Evolutionary conservation across 2,113 vertebrate species (phyloP), one percentile per base, ranked within the genome.

Genomic region (Gopherus flavomarginatus): DNA sequence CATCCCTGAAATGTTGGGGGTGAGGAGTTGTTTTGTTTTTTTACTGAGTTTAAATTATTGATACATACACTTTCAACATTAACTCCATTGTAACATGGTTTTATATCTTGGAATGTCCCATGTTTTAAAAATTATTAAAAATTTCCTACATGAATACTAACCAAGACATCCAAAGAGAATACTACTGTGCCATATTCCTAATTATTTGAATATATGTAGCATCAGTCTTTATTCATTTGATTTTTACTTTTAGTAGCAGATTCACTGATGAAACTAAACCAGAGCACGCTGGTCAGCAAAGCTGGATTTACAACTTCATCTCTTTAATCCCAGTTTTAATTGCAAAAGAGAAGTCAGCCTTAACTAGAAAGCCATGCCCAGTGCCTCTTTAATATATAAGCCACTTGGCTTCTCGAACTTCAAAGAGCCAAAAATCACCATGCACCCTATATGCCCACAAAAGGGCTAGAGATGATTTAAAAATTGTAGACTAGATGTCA

Each of bases 261-360:
- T 69, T 69, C 35, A 69, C 17, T n/a, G 62, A n/a, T n/a, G 16
- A 83, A 94, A 92, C 65, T 12, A 57, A 90, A 35, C 10, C 52
- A 93, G 81, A 90, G 84, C n/a, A 49, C 42, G 10, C 44, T 90
- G 93, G 72, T 78, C 53, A 65, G 56, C 52, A 91, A 93, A 86
- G 4, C 11, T 52, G 49, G 47, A 29, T 75, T 83, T 0, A 50
- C 2, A 88, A 14, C 19, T 81, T 57, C 29, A 86, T 0, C 62
- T 86, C 91, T 85, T 79, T 94, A 91, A 95, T 92, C 95, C 90
- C 86, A 93, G 86, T 31, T 96, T 92, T 94, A 93, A 94, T 86
- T 79, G 84, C 80, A 94, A 93, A 91, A 86, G 0, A 93, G 53
- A 94, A 94, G 81, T 81, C 49, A 85, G 8, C 80, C 90, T 93